These are phyloP conservation scores for Drosophila anomelani DNA, from an alignment of 2,888 invertebrate genomes.

Conservation along the genomic window DNA sequence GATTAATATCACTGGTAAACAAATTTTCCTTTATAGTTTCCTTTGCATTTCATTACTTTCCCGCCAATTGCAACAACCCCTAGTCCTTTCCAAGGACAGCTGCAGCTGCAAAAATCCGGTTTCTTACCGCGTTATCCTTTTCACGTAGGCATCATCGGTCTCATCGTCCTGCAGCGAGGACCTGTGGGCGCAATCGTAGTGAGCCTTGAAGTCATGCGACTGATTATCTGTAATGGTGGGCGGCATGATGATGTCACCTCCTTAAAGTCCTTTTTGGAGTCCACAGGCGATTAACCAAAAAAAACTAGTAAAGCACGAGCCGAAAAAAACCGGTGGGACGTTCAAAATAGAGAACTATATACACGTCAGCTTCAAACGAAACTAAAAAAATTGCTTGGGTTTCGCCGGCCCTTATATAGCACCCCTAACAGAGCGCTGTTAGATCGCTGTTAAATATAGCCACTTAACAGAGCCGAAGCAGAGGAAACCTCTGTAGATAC, in stretches of 20 bases:
- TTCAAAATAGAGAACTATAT: conserved; percentile 23
- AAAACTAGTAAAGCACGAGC: conserved; percentile 4
- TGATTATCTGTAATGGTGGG: conserved; percentile 78
- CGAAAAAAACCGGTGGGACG: neutral
- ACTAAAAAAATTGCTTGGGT: conserved; percentile 61
- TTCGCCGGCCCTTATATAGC: conserved; percentile 60
- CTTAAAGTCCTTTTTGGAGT: conserved; percentile 54
- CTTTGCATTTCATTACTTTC: conserved; percentile 3
- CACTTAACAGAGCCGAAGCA: neutral
- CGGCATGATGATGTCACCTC: conserved; percentile 77
- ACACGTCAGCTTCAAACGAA: conserved; percentile 52
- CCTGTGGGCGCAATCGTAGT: conserved; percentile 57
- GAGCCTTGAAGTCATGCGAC: conserved; percentile 64
- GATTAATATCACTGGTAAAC: neutral
- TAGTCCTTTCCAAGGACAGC: neutral
- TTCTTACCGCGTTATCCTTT: conserved; percentile 76
- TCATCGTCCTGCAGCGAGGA: conserved; percentile 58
- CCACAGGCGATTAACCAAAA: conserved; percentile 11
- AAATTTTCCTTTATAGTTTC: neutral
- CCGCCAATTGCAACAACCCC: conserved; percentile 33
- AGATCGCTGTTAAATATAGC: conserved; percentile 9
- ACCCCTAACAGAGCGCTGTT: conserved; percentile 20
- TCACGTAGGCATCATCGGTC: conserved; percentile 68
- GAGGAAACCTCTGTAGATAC: neutral
- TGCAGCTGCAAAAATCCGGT: conserved; percentile 40